Percentiles rank a stretch among this genome's conserved stretches.
Conservation (phyloP, 2,113 vertebrate genomes). For the Morphnarchus princeps region DNA sequence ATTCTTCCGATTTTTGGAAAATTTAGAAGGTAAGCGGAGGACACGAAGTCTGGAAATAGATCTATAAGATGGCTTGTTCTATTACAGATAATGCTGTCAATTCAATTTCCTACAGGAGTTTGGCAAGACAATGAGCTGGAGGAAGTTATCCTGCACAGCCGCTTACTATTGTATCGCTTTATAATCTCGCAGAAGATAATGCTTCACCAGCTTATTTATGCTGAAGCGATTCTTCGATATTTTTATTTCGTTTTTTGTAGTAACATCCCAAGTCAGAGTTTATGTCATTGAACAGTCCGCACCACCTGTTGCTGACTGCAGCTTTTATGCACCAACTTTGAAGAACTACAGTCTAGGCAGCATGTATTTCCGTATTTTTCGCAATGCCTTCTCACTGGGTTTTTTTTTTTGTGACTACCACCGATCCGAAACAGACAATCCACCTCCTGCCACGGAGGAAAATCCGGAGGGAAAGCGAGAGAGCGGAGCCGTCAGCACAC, state of each 20-base stretch:
- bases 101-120: conserved; percentile 21
- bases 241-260: background rate
- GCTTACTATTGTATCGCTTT: background rate
- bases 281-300: background rate
- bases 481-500: rapidly evolving
- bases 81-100: conserved; percentile 28
- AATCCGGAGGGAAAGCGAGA: background rate
- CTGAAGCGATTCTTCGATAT: rapidly evolving
- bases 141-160: background rate
- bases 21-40: background rate
- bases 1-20: background rate
- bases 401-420: too few relatives aligned
- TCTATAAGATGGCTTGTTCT: background rate
- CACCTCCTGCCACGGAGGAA: background rate
- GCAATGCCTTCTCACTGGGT: rapidly evolving
- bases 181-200: background rate
- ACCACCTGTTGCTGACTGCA: conserved; percentile 35
- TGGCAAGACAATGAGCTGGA: background rate
- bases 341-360: background rate
- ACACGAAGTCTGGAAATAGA: background rate
- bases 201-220: background rate
- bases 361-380: rapidly evolving
- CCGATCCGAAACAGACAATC: rapidly evolving
- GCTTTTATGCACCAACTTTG: background rate
- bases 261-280: background rate